Evolutionary conservation across 2,113 vertebrate species (phyloP).

Genomic region (Petroica traversi): DNA sequence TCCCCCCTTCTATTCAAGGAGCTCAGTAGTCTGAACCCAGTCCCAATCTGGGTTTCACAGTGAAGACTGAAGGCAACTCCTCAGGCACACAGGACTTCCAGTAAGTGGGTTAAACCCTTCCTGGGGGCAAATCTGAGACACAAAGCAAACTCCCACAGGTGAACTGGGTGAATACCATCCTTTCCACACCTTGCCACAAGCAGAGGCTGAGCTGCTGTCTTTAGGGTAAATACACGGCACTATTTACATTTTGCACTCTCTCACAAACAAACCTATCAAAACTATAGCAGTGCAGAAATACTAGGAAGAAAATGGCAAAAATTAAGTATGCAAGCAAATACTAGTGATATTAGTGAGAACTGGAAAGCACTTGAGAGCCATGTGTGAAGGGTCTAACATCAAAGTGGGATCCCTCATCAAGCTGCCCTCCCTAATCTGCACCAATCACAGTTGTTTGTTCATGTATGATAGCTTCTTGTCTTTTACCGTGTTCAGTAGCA

Average conservation of each 20-base stretch:
- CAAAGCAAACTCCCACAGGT: not conserved
- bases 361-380: not conserved
- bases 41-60: not conserved
- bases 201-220: not conserved
- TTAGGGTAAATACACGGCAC: not conserved
- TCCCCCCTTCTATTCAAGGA: not conserved
- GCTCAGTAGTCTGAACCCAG: not conserved
- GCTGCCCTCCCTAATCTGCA: not conserved
- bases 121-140: not conserved
- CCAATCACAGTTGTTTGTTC: not conserved
- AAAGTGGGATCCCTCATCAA: not conserved
- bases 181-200: not conserved
- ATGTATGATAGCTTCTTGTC: not conserved
- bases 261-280: not conserved
- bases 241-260: not conserved
- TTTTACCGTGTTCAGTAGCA: not conserved
- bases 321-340: not conserved
- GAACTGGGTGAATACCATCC: not conserved
- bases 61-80: not conserved
- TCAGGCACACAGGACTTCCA: not conserved
- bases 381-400: not conserved
- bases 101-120: not conserved
- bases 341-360: not conserved
- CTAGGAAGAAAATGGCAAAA: not conserved
- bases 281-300: not conserved